phyloP scores from a whole-genome alignment of 2,113 vertebrate species.

The Parotia lawesii region DNA sequence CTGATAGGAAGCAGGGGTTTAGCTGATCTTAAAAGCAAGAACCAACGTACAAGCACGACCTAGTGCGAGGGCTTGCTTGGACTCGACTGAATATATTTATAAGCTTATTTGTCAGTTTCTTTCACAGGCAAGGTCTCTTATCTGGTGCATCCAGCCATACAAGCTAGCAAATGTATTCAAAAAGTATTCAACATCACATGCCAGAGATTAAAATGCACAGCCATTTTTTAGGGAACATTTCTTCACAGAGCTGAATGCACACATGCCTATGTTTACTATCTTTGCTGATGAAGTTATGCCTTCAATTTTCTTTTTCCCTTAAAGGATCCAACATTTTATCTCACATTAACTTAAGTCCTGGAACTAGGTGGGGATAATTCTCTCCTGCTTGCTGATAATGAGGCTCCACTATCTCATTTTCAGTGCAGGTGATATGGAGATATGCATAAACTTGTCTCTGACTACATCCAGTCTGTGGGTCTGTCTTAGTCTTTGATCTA shows the following conservation, averaged over 20 bases:
- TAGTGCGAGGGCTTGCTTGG: background rate
- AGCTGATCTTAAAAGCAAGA: background rate
- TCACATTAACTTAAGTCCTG: background rate
- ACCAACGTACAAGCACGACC: background rate
- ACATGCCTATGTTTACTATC: background rate
- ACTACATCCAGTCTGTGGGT: background rate
- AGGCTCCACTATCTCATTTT: background rate
- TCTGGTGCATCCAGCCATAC: background rate
- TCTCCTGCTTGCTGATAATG: background rate
- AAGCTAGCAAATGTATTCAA: background rate
- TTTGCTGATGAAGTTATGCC: background rate
- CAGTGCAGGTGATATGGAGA: background rate
- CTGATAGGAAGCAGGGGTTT: background rate
- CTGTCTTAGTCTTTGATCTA: background rate
- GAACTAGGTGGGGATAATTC: background rate
- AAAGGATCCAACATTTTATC: background rate
- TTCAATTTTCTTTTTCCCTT: background rate
- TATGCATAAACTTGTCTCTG: background rate
- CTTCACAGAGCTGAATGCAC: background rate
- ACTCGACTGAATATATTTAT: background rate
- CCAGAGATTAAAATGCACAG: background rate
- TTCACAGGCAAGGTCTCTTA: background rate
- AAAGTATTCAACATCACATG: background rate
- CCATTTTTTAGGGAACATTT: background rate
- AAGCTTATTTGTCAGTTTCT: background rate